Evolutionary conservation across 1,140 invertebrate species (phyloP), one percentile per base, ranked within the genome.

Genomic region (Brachionus calyciflorus): DNA sequence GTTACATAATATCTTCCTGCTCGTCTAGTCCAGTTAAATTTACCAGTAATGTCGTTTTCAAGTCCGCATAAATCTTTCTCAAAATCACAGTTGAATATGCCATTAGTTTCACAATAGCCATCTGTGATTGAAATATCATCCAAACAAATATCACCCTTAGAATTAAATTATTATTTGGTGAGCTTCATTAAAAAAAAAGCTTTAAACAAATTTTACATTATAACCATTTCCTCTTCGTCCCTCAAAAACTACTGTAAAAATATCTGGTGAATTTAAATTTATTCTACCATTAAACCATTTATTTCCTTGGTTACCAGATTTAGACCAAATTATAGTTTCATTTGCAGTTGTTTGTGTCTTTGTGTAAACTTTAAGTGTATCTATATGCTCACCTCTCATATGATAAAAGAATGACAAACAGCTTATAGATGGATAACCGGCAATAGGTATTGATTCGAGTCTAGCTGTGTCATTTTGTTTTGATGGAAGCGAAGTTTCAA

Each of bases 11-110:
- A 7, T 12, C 89, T 89, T 46, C 86, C 88, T 79, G 89, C 89
- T 9, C 88, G 85, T 76, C 90, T 82, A 24, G 78, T 86, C 91
- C 91, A 93, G 79, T 91, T 90, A 80, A 92, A 91, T 80, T 91
- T 88, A 79, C 91, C 90, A 0, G 85, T 86, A 0, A 87, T 86
- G 80, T 91, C 90, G 78, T 91, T 89, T 1, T 83, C 88, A 89
- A 90, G 92, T 21, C 89, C 89, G 78, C 91, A 92, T 0, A 91
- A 80, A 80, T 88, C 86, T 1, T 82, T 83, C 81, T 92, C 91
- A 81, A 92, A 92, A 81, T 91, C 89, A 80, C 91, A 92, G 17
- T 80, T 79, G 17, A 76, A 77, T 30, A 60, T n/a, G 9, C 19
- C 30, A 44, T 57, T 41, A 30, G 26, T 41, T 57, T 55, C 28